Conservation (phyloP, 2,797 vertebrate genomes). For the Tinamus major region DNA sequence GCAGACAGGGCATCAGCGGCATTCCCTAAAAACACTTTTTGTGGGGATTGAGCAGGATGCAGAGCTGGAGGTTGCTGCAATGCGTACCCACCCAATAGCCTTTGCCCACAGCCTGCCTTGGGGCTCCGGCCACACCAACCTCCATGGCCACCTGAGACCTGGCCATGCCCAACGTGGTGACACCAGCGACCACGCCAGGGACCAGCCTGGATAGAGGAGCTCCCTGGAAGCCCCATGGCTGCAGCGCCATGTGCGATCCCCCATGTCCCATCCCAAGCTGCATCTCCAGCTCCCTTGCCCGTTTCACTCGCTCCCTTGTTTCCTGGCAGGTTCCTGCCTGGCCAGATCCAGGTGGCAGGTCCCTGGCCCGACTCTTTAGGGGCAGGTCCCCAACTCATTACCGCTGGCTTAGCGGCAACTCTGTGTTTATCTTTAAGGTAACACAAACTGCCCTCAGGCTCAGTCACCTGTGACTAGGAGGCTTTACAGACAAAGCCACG, state of each 20-base stretch:
- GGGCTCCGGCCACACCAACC: too few species aligned
- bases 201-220: background rate
- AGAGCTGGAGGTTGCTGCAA: background rate
- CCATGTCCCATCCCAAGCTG: rapidly evolving
- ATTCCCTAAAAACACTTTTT: background rate
- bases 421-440: constrained; percentile 39
- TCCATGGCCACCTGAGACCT: background rate
- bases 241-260: background rate
- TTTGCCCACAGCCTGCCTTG: background rate
- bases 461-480: constrained; percentile 22
- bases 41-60: background rate
- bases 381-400: constrained; percentile 37
- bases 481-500: constrained; percentile 67
- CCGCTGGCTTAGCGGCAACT: background rate
- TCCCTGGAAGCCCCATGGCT: too few species aligned
- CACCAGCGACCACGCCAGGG: rapidly evolving
- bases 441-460: constrained; percentile 35
- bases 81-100: background rate
- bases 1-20: background rate
- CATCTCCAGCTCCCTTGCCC: too few species aligned
- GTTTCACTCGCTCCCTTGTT: rapidly evolving
- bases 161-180: rapidly evolving
- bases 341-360: background rate
- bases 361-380: background rate
- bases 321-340: background rate